phyloP scores from a whole-genome alignment of 2,888 invertebrate genomes.

The Zygaena filipendulae region DNA sequence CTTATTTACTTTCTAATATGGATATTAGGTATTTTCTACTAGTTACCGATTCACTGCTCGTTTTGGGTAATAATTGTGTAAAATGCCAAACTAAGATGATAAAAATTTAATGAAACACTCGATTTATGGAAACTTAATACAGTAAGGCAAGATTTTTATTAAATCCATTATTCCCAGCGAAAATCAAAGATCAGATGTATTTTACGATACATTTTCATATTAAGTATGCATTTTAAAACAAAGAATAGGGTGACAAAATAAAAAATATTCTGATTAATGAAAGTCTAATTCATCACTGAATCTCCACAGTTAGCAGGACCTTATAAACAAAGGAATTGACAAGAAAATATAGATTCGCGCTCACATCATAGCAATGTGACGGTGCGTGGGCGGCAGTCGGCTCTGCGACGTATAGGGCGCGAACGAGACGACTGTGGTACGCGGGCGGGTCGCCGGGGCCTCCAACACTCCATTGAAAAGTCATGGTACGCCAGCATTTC shows the following conservation, averaged over 20 bases:
- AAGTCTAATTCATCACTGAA: conserved; percentile 65
- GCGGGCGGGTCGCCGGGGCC: conserved; percentile 47
- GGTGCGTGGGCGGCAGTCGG: too few species aligned
- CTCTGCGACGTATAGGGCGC: too few species aligned
- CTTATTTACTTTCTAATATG: too few species aligned
- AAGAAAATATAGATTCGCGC: conserved; percentile 37
- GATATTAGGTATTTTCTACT: too few species aligned
- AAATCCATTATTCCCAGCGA: too few species aligned
- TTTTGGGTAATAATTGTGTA: too few species aligned
- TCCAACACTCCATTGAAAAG: conserved; percentile 61
- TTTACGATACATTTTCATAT: too few species aligned
- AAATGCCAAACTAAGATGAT: too few species aligned
- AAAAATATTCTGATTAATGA: conserved; percentile 63
- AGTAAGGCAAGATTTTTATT: conserved; percentile 63
- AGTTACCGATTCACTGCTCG: too few species aligned
- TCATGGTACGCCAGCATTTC: conserved; percentile 66
- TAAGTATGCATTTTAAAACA: too few species aligned
- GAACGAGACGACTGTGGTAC: conserved; percentile 49
- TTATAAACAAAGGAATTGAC: conserved; percentile 66
- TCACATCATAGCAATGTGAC: conserved; percentile 23
- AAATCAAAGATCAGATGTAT: too few species aligned
- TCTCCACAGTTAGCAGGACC: conserved; percentile 62
- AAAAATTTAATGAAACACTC: too few species aligned
- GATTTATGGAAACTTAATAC: conserved; percentile 53
- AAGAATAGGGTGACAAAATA: conserved; percentile 58